Percentiles rank a stretch among this genome's conserved stretches.
Evolutionary conservation across 2,888 invertebrate species (phyloP).

Genomic region (Acrocyrtus sp.): DNA sequence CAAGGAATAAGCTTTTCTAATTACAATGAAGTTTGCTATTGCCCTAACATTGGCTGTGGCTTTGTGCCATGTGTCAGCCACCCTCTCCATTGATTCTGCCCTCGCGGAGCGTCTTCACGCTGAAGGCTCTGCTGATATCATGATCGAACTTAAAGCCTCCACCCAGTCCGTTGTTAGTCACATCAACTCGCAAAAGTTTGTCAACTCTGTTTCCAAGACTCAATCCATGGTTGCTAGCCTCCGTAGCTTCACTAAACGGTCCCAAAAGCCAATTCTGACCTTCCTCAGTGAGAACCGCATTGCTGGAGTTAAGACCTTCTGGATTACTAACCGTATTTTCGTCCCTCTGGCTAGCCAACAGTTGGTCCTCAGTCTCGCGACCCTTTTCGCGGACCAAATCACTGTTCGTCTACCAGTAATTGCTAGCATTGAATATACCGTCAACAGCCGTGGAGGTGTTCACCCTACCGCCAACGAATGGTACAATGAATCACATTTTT

Average conservation of each 20-base stretch:
- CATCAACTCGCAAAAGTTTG: slow-evolving; percentile 12
- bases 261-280: slow-evolving; percentile 25
- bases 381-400: background rate
- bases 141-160: slow-evolving; percentile 16
- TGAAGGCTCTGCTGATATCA: slow-evolving; percentile 26
- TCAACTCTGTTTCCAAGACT: slow-evolving; percentile 24
- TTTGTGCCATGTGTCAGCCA: slow-evolving; percentile 29
- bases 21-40: slow-evolving; percentile 26
- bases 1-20: background rate
- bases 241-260: slow-evolving; percentile 2
- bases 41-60: slow-evolving; percentile 28
- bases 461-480: slow-evolving; percentile 31
- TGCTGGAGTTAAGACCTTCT: slow-evolving; percentile 17
- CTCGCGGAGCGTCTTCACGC: slow-evolving; percentile 5
- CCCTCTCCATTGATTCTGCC: slow-evolving; percentile 5
- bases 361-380: slow-evolving; percentile 1
- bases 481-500: background rate
- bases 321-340: slow-evolving; percentile 47
- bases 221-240: slow-evolving; percentile 20
- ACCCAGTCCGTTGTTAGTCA: slow-evolving; percentile 6
- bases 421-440: slow-evolving; percentile 2
- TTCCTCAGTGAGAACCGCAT: slow-evolving; percentile 2
- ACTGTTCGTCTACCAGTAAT: slow-evolving; percentile 19
- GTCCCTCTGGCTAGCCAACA: slow-evolving; percentile 15
- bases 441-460: slow-evolving; percentile 3